phyloP scores from a whole-genome alignment of 1,140 invertebrate genomes.

The Amyelois transitella region DNA sequence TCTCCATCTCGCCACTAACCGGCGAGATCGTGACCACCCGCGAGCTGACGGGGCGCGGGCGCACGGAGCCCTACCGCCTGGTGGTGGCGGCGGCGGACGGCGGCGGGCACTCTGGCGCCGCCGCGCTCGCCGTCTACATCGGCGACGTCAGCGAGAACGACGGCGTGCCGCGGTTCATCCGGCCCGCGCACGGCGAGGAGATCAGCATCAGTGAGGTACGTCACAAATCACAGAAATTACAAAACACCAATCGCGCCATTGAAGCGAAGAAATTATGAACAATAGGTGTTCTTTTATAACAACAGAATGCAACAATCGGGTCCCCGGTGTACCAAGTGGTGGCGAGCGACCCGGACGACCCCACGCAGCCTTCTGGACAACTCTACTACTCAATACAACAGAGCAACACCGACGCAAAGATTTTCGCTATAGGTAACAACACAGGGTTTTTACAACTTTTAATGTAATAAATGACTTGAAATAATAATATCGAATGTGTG shows the following conservation, averaged over 20 bases:
- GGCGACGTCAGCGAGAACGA: conserved; percentile 90
- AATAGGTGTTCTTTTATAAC: conserved; percentile 31
- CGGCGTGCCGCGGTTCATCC: conserved; percentile 85
- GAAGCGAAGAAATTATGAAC: too few species aligned
- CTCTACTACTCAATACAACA: conserved; percentile 83
- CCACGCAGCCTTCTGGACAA: conserved; percentile 82
- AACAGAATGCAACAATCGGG: conserved; percentile 82
- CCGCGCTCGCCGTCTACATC: conserved; percentile 80
- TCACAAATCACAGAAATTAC: too few species aligned
- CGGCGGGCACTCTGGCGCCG: conserved; percentile 79
- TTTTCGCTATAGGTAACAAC: conserved; percentile 78
- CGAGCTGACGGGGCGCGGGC: conserved; percentile 83
- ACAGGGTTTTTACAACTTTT: not conserved
- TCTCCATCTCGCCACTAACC: conserved; percentile 79
- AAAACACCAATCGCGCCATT: too few species aligned
- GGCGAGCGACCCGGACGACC: conserved; percentile 86
- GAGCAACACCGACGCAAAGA: conserved; percentile 78
- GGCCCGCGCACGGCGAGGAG: conserved; percentile 81
- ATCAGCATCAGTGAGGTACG: conserved; percentile 81
- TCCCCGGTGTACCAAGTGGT: conserved; percentile 85
- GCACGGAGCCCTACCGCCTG: conserved; percentile 83
- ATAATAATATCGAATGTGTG: too few species aligned
- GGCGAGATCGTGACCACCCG: conserved; percentile 81
- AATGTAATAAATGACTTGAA: too few species aligned
- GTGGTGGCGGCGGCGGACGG: conserved; percentile 82